Evolutionary conservation across 2,888 invertebrate species (phyloP).

Genomic region (Salticus scenicus): DNA sequence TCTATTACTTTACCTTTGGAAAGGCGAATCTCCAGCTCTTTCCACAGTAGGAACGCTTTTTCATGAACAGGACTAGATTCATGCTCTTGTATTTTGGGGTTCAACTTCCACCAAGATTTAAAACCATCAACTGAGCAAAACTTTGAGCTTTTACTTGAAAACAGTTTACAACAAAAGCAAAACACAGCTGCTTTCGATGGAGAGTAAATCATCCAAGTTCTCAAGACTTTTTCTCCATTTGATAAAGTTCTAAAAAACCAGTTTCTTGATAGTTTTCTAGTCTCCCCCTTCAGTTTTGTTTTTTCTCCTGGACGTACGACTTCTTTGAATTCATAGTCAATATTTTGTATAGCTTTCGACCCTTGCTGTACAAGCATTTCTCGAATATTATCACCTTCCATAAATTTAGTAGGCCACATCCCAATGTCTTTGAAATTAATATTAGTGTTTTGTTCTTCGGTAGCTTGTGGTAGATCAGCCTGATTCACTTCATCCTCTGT

Average conservation of each 20-base stretch:
- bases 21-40: neutral
- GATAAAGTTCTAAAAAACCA: neutral
- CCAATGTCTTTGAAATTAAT: neutral
- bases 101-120: neutral
- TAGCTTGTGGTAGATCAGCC: too few relatives aligned
- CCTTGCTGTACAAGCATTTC: neutral
- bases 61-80: neutral
- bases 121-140: neutral
- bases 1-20: neutral
- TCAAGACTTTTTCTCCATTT: neutral
- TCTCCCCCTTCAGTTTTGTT: neutral
- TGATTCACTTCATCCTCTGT: too few relatives aligned
- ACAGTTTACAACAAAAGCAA: neutral
- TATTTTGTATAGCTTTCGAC: neutral
- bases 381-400: neutral
- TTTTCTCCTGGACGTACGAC: neutral
- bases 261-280: neutral
- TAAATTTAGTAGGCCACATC: neutral
- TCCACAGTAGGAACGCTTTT: neutral
- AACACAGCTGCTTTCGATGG: neutral
- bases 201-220: neutral
- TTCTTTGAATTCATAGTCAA: neutral
- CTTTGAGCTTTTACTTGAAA: neutral
- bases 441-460: neutral
- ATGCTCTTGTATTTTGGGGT: neutral